A percentile compares a stretch with the other conserved stretches of the same genome.
These are phyloP conservation scores for Physella acuta DNA, from an alignment of 1,140 invertebrate species.

Conservation along the genomic window DNA sequence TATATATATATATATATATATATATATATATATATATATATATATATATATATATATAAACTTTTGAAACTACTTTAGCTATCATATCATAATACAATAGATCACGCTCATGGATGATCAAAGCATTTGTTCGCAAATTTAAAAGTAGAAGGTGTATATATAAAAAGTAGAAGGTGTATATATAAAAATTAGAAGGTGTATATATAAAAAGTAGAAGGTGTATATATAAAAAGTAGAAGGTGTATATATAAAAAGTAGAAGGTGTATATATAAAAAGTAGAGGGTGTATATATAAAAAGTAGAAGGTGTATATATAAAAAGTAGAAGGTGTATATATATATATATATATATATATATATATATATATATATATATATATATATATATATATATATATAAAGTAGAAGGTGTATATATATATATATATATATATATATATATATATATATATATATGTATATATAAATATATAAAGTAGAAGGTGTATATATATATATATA, in stretches of 20 bases:
- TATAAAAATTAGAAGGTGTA: neutral
- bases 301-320: neutral
- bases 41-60: constrained; percentile 1
- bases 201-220: neutral
- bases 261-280: neutral
- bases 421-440: neutral
- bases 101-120: too few relatives aligned
- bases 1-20: neutral
- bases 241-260: neutral
- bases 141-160: too few relatives aligned
- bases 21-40: neutral
- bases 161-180: neutral
- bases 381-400: neutral
- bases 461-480: neutral
- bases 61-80: neutral
- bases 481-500: neutral
- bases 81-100: neutral
- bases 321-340: neutral
- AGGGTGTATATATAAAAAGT: neutral
- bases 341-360: neutral
- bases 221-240: too few relatives aligned
- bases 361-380: neutral
- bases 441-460: constrained; percentile 1
- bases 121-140: too few relatives aligned
- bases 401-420: too few relatives aligned